phyloP scores from a whole-genome alignment of 1,140 invertebrate genomes.

The Drosophila novamexicana region DNA sequence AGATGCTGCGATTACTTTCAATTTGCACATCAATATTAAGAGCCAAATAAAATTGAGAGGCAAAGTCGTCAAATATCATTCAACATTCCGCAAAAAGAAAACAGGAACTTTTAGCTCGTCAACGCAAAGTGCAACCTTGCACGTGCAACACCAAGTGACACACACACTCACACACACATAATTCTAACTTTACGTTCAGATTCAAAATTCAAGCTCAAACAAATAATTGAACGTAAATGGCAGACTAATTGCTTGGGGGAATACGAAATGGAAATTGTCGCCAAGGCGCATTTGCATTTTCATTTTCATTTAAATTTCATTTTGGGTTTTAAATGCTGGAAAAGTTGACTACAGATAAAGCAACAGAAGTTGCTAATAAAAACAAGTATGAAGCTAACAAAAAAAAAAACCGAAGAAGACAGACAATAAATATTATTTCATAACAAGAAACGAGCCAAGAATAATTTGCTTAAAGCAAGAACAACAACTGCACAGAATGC shows the following conservation, averaged over 20 bases:
- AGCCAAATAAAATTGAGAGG: too few relatives aligned
- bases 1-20: too few relatives aligned
- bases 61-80: too few relatives aligned
- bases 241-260: constrained; percentile 69
- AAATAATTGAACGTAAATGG: constrained; percentile 71
- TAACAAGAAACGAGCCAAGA: constrained; percentile 32
- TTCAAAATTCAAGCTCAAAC: constrained; percentile 52
- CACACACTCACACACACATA: constrained; percentile 1
- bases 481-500: constrained; percentile 28
- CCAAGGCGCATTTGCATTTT: constrained; percentile 39
- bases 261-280: constrained; percentile 33
- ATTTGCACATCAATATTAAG: too few relatives aligned
- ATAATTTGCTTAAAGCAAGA: constrained; percentile 68
- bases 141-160: constrained; percentile 17
- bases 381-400: constrained; percentile 14
- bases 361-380: constrained; percentile 15
- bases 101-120: too few relatives aligned
- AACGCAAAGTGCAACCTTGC: constrained; percentile 5
- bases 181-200: constrained; percentile 18
- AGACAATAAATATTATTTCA: constrained; percentile 43
- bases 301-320: constrained; percentile 44
- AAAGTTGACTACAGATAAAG: background rate
- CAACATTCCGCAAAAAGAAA: too few relatives aligned
- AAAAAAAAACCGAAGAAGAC: constrained; percentile 1
- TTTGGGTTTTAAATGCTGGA: constrained; percentile 16